phyloP scores from a whole-genome alignment of 2,797 vertebrate species.

The Prunella strophiata region DNA sequence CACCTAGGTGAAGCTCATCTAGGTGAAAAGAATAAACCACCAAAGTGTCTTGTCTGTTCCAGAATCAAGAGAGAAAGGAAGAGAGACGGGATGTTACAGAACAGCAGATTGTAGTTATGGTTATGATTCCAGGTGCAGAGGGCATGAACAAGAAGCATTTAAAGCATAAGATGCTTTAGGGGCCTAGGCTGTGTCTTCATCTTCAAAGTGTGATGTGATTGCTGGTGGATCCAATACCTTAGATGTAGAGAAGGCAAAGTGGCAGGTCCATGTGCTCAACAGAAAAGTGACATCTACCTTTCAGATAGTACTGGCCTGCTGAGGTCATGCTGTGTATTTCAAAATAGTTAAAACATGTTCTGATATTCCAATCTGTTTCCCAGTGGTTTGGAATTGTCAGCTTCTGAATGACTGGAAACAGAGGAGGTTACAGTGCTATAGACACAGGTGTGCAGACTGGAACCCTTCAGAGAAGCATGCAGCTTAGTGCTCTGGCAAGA shows the following conservation, averaged over 20 bases:
- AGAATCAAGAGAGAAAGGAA: background rate
- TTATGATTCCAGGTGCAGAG: background rate
- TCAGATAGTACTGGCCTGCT: background rate
- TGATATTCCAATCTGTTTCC: background rate
- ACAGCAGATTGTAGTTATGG: background rate
- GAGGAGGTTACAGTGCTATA: background rate
- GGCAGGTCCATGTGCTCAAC: background rate
- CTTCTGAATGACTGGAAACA: background rate
- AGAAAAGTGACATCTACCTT: background rate
- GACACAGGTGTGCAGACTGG: too few relatives aligned
- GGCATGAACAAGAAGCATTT: background rate
- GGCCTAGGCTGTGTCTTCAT: background rate
- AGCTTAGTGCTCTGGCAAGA: background rate
- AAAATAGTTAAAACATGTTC: background rate
- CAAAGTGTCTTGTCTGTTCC: background rate
- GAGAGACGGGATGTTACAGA: background rate
- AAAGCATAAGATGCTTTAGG: background rate
- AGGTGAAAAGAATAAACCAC: background rate
- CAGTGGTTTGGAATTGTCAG: background rate
- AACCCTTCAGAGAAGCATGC: rapidly evolving
- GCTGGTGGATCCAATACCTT: rapidly evolving
- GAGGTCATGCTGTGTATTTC: background rate
- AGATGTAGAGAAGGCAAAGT: background rate
- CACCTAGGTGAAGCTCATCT: background rate
- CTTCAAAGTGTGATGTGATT: background rate